A percentile compares a stretch with the other conserved stretches of the same genome.
phyloP scores from a whole-genome alignment of 2,113 vertebrate species.

The Podarcis muralis region DNA sequence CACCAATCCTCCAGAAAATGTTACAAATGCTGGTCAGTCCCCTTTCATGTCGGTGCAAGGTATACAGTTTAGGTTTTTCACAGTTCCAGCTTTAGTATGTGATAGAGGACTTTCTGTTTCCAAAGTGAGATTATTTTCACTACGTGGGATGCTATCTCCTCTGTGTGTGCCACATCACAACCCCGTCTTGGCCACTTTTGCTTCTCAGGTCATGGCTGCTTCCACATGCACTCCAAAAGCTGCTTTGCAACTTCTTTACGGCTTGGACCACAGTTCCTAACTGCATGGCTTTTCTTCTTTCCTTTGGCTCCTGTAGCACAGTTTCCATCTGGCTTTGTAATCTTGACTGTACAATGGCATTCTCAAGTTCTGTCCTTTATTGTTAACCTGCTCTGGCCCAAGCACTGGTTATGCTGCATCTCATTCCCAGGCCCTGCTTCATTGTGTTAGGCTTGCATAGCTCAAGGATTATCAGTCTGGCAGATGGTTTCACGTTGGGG shows the following conservation, averaged over 20 bases:
- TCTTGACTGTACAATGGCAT: neutral
- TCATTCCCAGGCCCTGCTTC: neutral
- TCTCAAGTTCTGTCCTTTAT: slow-evolving; percentile 20
- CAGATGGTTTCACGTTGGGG: slow-evolving; percentile 7
- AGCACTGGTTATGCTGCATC: neutral
- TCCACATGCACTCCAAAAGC: slow-evolving; percentile 55
- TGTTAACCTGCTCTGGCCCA: slow-evolving; percentile 18
- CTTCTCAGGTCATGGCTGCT: slow-evolving; percentile 31
- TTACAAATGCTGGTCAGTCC: neutral
- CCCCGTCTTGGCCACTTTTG: slow-evolving; percentile 45
- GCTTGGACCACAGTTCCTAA: slow-evolving; percentile 43
- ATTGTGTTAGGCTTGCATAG: neutral
- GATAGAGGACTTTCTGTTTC: neutral
- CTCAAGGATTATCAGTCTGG: slow-evolving; percentile 4
- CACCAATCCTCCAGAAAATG: neutral
- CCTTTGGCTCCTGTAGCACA: slow-evolving; percentile 51
- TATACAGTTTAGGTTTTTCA: neutral
- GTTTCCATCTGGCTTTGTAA: slow-evolving; percentile 36
- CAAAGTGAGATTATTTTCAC: slow-evolving; percentile 19
- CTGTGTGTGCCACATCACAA: slow-evolving; percentile 12
- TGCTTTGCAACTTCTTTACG: slow-evolving; percentile 52
- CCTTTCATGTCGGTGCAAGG: neutral
- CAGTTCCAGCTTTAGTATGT: neutral
- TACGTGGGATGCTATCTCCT: slow-evolving; percentile 32
- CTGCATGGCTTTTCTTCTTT: slow-evolving; percentile 47